Base-by-base conservation (phyloP, 2,797 vertebrate species). In the Emys orbicularis region DNA sequence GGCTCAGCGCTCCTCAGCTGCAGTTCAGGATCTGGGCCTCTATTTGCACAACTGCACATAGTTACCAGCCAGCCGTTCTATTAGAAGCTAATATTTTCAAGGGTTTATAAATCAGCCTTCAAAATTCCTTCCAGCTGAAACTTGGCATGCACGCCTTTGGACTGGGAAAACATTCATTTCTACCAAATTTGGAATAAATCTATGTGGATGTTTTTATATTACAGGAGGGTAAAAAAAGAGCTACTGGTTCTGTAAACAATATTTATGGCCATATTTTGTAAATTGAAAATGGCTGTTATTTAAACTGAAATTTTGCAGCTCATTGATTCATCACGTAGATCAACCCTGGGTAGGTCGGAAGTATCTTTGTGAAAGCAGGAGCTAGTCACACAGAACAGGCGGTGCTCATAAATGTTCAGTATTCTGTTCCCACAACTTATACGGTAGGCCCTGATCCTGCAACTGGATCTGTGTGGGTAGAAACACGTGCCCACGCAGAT, bases 111-210 rank as follows among this genome's bases (percentile, higher is more conserved):
- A 90, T 34, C 50, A 72, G 80, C 68, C 68, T 79, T 16, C 79
- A 68, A 90, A 95, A 96, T 72, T 92, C 84, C 54, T 96, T 90
- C 87, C 61, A 76, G 89, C 4, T 90, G 47, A 72, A 88, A 87
- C n/a, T 6, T 89, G 80, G 88, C 91, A 87, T n/a, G 83, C 92
- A 12, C 13, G 27, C 15, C 90, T 87, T 7, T 72, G 25, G 16
- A 13, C 61, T 81, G 56, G 76, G 44, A 86, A 96, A 94, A 83
- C 19, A 79, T 9, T 54, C 3, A 80, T 81, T 95, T 92, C 93
- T 93, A 93, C 87, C 94, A 91, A 95, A 94, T 95, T 96, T 96
- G 93, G 94, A 95, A 89, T 84, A 90, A 92, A 93, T 81, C 52
- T 53, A 16, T 85, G 50, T 82, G 90, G 83, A 85, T 81, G 65